phyloP scores from a whole-genome alignment of 92 coral and sea anemone genomes.

The Porites evermanni region DNA sequence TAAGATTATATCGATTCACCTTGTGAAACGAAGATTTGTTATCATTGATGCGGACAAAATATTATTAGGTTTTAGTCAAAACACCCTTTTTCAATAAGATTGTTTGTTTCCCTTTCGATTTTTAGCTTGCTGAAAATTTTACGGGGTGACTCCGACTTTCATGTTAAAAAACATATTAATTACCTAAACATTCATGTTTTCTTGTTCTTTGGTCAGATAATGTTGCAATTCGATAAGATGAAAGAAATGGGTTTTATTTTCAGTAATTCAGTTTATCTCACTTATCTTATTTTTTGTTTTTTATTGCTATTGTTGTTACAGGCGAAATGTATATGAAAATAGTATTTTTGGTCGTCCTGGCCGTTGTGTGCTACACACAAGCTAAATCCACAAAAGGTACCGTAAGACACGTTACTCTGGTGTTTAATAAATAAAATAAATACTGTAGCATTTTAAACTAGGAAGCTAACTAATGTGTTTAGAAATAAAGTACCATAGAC shows the following conservation, averaged over 20 bases:
- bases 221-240: not conserved
- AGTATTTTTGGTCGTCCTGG: conserved; percentile 50
- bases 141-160: not conserved
- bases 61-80: not conserved
- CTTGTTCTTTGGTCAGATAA: not conserved
- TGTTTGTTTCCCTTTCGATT: not conserved
- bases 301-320: not conserved
- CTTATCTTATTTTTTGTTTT: not conserved
- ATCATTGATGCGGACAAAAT: not conserved
- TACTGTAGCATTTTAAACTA: not conserved
- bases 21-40: not conserved
- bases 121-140: not conserved
- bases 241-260: not conserved
- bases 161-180: not conserved
- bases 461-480: not conserved
- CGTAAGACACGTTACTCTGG: not conserved
- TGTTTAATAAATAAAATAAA: not conserved
- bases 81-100: conserved; percentile 12
- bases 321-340: conserved; percentile 36
- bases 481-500: not conserved
- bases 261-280: not conserved
- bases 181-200: not conserved
- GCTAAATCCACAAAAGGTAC: conserved; percentile 81
- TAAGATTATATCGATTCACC: not conserved
- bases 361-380: conserved; percentile 54